Evolutionary conservation across 2,888 invertebrate species (phyloP).

Genomic region (Itoplectis maculator): DNA sequence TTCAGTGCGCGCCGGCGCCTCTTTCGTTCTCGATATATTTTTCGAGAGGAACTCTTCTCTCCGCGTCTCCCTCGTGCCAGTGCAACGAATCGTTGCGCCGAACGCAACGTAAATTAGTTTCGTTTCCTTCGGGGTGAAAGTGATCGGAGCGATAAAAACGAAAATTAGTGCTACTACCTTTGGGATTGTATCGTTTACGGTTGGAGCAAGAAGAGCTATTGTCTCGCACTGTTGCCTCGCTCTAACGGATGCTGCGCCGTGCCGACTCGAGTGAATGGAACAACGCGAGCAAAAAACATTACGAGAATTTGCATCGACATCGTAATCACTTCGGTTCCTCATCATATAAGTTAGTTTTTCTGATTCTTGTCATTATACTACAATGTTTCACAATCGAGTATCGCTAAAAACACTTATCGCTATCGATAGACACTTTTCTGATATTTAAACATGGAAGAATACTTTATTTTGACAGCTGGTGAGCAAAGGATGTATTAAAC

Average conservation of each 20-base stretch:
- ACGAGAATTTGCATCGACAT: slow-evolving; percentile 8
- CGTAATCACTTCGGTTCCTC: not conserved
- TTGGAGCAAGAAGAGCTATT: slow-evolving; percentile 32
- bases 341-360: not conserved
- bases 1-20: not conserved
- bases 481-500: no score
- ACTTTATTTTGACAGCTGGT: no score
- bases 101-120: not conserved
- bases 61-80: not conserved
- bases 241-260: slow-evolving; percentile 1
- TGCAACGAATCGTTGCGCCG: slow-evolving; percentile 8
- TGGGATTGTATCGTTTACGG: slow-evolving; percentile 15
- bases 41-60: not conserved
- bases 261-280: slow-evolving; percentile 14
- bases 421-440: no score
- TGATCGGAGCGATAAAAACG: slow-evolving; percentile 13
- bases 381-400: no score
- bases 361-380: not conserved
- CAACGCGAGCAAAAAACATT: slow-evolving; percentile 11
- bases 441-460: no score
- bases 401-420: no score
- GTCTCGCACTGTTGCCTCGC: slow-evolving; percentile 52
- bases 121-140: slow-evolving; percentile 58
- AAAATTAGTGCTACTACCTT: slow-evolving; percentile 28
- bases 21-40: not conserved